Base-by-base conservation (phyloP, 2,113 vertebrate species). In the Heloderma charlesbogerti region DNA sequence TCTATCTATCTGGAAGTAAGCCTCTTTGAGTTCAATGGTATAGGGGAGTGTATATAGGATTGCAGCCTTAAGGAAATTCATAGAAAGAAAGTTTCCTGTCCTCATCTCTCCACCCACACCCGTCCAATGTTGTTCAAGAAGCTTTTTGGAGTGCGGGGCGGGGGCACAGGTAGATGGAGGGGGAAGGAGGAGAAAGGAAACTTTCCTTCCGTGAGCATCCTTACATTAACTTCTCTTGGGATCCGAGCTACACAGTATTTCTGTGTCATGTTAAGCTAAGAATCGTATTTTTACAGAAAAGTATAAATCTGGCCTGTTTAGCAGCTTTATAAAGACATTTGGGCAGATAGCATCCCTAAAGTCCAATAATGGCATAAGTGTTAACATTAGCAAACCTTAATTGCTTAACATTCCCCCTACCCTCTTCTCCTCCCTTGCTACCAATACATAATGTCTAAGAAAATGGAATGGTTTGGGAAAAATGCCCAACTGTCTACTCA, bases 361-460 rank as follows among this genome's bases (percentile, higher is more conserved):
- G 82, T 31, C 93, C 86, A 82, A 18, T 78, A 88, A 88, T 84
- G 87, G 51, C 71, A 77, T 40, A 84, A 84, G 88, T 40, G 22
- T 71, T 90, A 20, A n/a, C 90, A 5, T 22, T 83, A 60, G 57
- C 84, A 60, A 93, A 92, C 85, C 54, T 93, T 31, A 81, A 74
- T 13, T 78, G 45, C 81, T 92, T 87, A 63, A 45, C 54, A 22
- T 84, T 89, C 27, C 77, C 20, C 2, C 7, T 74, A 51, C 8
- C 78, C 60, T 10, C 9, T 31, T 77, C n/a, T 91, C 45, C 9
- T 92, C 48, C 71, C 34, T 92, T 74, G 34, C 16, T 13, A 43
- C 8, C 34, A 82, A 0, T 29, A 71, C 34, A 29, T 90, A 86
- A 83, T 6, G 74, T 82, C 31, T 51, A 83, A 82, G 43, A 48